phyloP scores from a whole-genome alignment of 2,888 invertebrate species.

The Mimumesa dahlbomi region DNA sequence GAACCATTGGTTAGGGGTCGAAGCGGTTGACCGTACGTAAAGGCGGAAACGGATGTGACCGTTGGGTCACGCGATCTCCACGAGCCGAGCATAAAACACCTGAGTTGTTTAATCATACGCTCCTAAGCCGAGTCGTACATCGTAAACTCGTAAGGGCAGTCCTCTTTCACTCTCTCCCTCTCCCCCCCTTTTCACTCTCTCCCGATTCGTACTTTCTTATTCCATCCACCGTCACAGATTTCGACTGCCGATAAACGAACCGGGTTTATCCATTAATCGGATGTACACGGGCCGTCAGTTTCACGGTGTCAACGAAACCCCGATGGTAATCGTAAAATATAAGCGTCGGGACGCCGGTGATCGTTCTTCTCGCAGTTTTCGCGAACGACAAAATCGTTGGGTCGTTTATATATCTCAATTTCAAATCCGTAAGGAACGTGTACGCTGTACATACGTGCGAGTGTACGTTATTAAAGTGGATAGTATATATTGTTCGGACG shows the following conservation, averaged over 20 bases:
- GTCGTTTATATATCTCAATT: background rate
- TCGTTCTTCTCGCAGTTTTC: too few species aligned
- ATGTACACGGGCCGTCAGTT: conserved; percentile 10
- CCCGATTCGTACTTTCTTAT: background rate
- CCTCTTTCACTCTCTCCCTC: conserved; percentile 18
- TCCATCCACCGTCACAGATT: too few species aligned
- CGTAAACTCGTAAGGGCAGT: conserved; percentile 61
- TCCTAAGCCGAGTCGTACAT: conserved; percentile 63
- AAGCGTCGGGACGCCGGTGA: too few species aligned
- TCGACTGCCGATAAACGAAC: conserved; percentile 25
- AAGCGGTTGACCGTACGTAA: conserved; percentile 74
- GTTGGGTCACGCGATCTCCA: conserved; percentile 78
- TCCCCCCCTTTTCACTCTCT: conserved; percentile 8
- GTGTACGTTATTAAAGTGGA: background rate
- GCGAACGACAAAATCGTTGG: background rate
- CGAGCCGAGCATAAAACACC: conserved; percentile 77
- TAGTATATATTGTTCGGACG: background rate
- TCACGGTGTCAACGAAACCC: conserved; percentile 20
- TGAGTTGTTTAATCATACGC: conserved; percentile 77
- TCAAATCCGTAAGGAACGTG: background rate
- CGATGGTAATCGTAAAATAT: too few species aligned
- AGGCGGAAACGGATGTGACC: conserved; percentile 78
- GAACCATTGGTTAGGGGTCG: conserved; percentile 70
- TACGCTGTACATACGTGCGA: background rate
- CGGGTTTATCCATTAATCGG: conserved; percentile 43